phyloP scores from a whole-genome alignment of 2,113 vertebrate genomes.

The Ammodramus savannarum region DNA sequence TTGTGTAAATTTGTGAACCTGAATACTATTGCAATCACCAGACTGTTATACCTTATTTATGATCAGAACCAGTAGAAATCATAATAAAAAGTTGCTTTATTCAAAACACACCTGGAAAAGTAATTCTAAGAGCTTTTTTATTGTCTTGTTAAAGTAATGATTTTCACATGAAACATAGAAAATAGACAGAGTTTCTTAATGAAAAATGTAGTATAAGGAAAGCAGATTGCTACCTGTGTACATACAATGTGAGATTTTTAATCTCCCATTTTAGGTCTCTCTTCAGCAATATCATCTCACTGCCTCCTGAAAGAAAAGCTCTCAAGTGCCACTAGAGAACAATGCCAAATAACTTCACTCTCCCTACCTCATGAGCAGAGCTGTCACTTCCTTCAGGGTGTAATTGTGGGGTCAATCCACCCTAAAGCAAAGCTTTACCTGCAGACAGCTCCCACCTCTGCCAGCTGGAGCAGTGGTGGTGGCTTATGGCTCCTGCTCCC shows the following conservation, averaged over 20 bases:
- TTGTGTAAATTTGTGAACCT: neutral
- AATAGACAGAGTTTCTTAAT: neutral
- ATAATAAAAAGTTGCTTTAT: neutral
- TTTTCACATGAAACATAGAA: neutral
- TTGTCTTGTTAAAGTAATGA: neutral
- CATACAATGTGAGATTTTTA: neutral
- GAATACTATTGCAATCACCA: neutral
- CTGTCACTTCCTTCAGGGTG: neutral
- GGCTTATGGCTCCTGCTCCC: neutral
- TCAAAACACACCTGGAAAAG: neutral
- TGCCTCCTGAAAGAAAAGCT: neutral
- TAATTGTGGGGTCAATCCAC: neutral
- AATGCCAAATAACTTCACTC: neutral
- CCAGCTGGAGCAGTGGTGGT: fast-evolving
- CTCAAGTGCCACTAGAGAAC: neutral
- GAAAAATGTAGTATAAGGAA: neutral
- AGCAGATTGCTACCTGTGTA: neutral
- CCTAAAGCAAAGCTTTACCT: neutral
- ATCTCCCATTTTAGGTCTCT: neutral
- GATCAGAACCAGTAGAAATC: neutral
- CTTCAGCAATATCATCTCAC: neutral
- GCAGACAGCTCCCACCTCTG: neutral
- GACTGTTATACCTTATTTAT: neutral
- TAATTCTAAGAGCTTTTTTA: neutral
- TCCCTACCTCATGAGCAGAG: neutral